Base-by-base conservation (phyloP, 2,888 invertebrate species). In the Aspidapion aeneum region DNA sequence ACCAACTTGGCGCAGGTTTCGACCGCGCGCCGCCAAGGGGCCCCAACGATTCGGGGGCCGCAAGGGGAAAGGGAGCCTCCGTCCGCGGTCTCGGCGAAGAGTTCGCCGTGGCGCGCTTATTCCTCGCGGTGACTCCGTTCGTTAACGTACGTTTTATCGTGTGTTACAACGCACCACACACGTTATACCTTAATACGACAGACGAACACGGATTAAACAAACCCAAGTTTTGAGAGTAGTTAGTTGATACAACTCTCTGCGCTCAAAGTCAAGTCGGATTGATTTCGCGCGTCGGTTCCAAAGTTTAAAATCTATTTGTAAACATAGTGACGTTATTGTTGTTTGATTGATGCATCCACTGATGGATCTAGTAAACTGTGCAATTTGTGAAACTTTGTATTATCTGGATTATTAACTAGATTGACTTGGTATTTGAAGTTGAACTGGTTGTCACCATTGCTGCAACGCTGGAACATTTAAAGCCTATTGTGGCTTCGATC, bases 401-500 rank as follows among this genome's bases (percentile, higher is more conserved):
- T 64, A 22, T 66, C 56, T 59, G 64, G 65, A 55, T 50, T 61
- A 21, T 56, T 56, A 19, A 17, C 3, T 52, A 52, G 62, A 66
- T 64, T 65, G 63, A 63, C 63, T 35, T 60, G 66, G n/a, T n/a
- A n/a, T n/a, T n/a, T n/a, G n/a, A n/a, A n/a, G n/a, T n/a, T n/a
- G n/a, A n/a, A n/a, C n/a, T n/a, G n/a, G n/a, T n/a, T n/a, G 72
- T 35, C 35, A 68, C 69, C 69, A 72, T 74, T 74, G 67, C 71
- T 70, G 74, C 78, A 77, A 78, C 78, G 74, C 80, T 81, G 80
- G 81, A 80, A 80, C 80, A 80, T 80, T 80, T 80, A 78, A 77
- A 78, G 80, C 81, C 81, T 65, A 79, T 81, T 73, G 80, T 81
- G 78, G 80, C 80, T 75, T 81, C 81, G 73, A 81, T 81, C 77